Conservation (phyloP, 2,113 vertebrate genomes). For the Solea solea region DNA sequence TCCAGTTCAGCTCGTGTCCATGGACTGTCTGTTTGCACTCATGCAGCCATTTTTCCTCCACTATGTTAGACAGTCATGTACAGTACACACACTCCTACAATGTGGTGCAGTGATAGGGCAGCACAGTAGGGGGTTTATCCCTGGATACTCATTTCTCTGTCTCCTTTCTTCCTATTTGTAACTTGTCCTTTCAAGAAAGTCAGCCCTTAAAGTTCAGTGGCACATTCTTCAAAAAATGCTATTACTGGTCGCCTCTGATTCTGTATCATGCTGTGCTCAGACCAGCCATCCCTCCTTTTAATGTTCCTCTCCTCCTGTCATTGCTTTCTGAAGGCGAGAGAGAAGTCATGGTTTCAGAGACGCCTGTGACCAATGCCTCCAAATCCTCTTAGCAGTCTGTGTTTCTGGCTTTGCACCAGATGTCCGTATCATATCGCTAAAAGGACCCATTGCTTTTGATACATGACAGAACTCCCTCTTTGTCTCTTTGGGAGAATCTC, state of each 20-base stretch:
- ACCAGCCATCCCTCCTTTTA: constrained; percentile 75
- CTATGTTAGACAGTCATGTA: constrained; percentile 14
- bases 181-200: constrained; percentile 83
- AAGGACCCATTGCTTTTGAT: constrained; percentile 70
- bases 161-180: constrained; percentile 79
- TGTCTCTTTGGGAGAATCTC: constrained; percentile 61
- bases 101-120: constrained; percentile 65
- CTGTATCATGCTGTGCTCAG: constrained; percentile 75
- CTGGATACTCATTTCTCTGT: constrained; percentile 76
- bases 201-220: constrained; percentile 83
- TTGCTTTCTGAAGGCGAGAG: constrained; percentile 72
- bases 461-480: constrained; percentile 68
- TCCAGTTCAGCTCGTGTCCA: neutral
- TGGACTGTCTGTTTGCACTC: constrained; percentile 4
- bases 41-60: constrained; percentile 3
- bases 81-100: constrained; percentile 16
- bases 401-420: constrained; percentile 66
- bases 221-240: constrained; percentile 82
- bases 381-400: constrained; percentile 63
- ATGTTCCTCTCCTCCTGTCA: constrained; percentile 72
- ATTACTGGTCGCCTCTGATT: constrained; percentile 82
- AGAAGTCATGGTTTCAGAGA: constrained; percentile 68
- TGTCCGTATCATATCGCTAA: constrained; percentile 62
- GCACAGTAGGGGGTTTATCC: constrained; percentile 73
- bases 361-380: constrained; percentile 73